Percentiles rank a stretch among this genome's conserved stretches.
Conservation (phyloP, 2,113 vertebrate genomes). For the Synodontis membranacea region DNA sequence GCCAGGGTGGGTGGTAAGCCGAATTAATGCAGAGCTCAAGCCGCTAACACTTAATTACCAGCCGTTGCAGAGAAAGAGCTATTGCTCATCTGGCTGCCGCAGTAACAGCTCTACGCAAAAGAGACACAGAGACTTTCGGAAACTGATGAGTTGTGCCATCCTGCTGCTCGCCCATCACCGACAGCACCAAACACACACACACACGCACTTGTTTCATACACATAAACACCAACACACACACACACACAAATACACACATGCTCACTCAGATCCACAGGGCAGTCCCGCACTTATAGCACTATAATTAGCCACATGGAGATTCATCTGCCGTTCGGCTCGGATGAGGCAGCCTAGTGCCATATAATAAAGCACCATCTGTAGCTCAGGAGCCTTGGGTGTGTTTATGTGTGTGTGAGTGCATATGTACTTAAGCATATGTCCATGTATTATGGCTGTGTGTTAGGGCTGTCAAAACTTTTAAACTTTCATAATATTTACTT, state of each 20-base stretch:
- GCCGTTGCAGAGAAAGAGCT: constrained; percentile 28
- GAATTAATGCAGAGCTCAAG: constrained; percentile 49
- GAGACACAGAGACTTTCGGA: constrained; percentile 20
- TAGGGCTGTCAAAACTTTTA: background rate
- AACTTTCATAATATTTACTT: background rate
- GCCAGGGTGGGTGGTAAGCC: constrained; percentile 29
- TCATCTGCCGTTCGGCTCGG: constrained; percentile 48
- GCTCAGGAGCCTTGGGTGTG: constrained; percentile 52
- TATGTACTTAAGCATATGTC: constrained; percentile 5
- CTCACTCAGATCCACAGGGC: constrained; percentile 29
- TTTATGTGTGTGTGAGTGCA: constrained; percentile 22
- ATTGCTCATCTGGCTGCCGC: constrained; percentile 56
- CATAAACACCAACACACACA: constrained; percentile 18
- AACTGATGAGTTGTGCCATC: constrained; percentile 29
- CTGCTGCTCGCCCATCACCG: constrained; percentile 23
- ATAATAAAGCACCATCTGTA: constrained; percentile 70
- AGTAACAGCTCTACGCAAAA: background rate
- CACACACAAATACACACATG: constrained; percentile 7
- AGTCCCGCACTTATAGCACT: constrained; percentile 32
- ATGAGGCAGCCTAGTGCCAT: constrained; percentile 64
- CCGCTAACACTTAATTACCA: constrained; percentile 50
- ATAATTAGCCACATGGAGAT: constrained; percentile 50
- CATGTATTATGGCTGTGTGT: background rate
- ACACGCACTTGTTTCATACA: constrained; percentile 21
- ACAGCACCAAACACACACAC: constrained; percentile 36